Conservation (phyloP, 1,140 invertebrate genomes). For the Bacillus rossius region DNA sequence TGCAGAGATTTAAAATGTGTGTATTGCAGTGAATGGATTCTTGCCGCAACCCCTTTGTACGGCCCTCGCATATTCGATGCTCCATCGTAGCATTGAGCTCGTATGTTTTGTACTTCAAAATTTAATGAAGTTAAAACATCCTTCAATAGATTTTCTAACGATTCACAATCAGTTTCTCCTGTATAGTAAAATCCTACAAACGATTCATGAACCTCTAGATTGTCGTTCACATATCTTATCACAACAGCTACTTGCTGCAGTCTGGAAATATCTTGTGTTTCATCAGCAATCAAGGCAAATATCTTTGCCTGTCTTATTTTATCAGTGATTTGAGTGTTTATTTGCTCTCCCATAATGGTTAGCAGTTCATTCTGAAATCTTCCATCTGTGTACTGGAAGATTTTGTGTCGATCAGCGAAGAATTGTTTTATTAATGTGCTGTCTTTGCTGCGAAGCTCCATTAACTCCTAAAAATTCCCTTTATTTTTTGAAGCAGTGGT, state of each 20-base stretch:
- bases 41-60: conserved; percentile 13
- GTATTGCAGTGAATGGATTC: conserved; percentile 11
- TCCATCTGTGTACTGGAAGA: background rate
- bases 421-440: background rate
- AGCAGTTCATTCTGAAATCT: conserved; percentile 4
- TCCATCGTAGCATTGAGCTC: conserved; percentile 17
- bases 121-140: conserved; percentile 12
- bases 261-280: conserved; percentile 11
- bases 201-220: conserved; percentile 13
- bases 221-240: conserved; percentile 16
- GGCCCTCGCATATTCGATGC: conserved; percentile 14
- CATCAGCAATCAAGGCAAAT: conserved; percentile 10
- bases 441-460: background rate
- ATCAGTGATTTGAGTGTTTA: background rate
- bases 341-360: conserved; percentile 5
- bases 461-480: conserved; percentile 2
- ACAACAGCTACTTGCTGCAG: conserved; percentile 11
- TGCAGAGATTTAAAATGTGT: too few relatives aligned
- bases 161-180: conserved; percentile 12
- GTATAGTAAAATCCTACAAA: conserved; percentile 17
- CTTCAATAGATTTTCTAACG: conserved; percentile 15
- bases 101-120: conserved; percentile 14
- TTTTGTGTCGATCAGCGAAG: conserved; percentile 4
- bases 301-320: conserved; percentile 11
- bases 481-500: conserved; percentile 4